A percentile compares a stretch with the other conserved stretches of the same genome.
These are phyloP conservation scores for Dasypogon diadema DNA, from an alignment of 2,888 invertebrate species.

Conservation along the genomic window DNA sequence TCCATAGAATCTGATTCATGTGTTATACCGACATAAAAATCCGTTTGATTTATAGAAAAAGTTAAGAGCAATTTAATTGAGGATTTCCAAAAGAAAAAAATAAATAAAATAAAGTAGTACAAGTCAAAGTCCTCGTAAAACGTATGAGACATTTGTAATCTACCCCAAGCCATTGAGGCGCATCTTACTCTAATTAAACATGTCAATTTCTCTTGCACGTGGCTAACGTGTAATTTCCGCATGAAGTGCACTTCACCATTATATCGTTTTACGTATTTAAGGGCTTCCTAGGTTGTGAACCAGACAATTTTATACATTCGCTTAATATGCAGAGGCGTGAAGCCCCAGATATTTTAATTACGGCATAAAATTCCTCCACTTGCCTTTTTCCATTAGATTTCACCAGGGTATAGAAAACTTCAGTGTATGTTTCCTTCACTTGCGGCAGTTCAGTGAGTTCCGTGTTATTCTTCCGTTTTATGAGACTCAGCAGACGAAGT, in stretches of 20 bases:
- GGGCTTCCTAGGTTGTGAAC: background rate
- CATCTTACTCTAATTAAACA: conserved; percentile 35
- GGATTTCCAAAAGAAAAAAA: too few species aligned
- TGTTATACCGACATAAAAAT: too few species aligned
- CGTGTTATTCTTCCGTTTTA: conserved; percentile 10
- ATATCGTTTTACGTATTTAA: background rate
- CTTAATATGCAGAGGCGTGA: background rate
- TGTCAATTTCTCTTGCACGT: conserved; percentile 4
- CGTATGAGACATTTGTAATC: background rate
- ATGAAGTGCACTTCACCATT: conserved; percentile 6
- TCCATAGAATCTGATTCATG: too few species aligned
- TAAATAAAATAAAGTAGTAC: too few species aligned
- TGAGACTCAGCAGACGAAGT: conserved; percentile 3
- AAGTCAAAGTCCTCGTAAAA: background rate
- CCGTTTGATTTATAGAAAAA: too few species aligned
- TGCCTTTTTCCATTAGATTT: background rate
- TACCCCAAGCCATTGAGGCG: conserved; percentile 1
- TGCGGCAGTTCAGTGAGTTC: background rate
- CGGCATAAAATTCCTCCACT: background rate
- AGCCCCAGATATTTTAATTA: conserved; percentile 36
- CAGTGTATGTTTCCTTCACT: background rate
- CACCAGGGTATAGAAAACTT: background rate
- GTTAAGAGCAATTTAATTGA: too few species aligned
- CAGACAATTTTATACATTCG: conserved; percentile 18
- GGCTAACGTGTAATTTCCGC: conserved; percentile 15